phyloP scores from a whole-genome alignment of 1,140 invertebrate genomes.

The Neelides sp. region DNA sequence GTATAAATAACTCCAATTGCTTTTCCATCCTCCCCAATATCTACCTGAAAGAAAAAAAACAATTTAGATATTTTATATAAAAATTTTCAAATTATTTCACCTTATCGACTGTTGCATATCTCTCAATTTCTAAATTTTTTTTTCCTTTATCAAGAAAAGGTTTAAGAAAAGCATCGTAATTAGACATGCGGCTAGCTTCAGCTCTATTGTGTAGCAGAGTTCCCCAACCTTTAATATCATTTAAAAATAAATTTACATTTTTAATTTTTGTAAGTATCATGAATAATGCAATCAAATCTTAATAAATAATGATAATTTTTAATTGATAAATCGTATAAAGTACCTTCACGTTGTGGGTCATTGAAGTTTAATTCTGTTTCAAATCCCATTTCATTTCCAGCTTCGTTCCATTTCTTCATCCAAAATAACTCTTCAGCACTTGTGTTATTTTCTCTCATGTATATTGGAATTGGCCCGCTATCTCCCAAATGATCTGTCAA shows the following conservation, averaged over 20 bases:
- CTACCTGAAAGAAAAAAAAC: background rate
- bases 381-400: slow-evolving; percentile 6
- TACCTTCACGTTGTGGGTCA: background rate
- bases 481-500: slow-evolving; percentile 11
- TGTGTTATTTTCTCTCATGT: background rate
- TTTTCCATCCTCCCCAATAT: background rate
- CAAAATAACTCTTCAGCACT: too few species aligned
- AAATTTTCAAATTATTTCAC: background rate
- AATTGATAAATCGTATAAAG: background rate
- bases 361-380: background rate
- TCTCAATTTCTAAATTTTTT: background rate
- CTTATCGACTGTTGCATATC: background rate
- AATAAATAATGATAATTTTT: background rate
- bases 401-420: slow-evolving; percentile 1
- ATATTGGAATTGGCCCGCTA: slow-evolving; percentile 3
- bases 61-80: background rate
- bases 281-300: background rate
- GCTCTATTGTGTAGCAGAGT: background rate
- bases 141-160: too few species aligned
- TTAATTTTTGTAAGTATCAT: background rate
- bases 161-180: too few species aligned
- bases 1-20: slow-evolving; percentile 8
- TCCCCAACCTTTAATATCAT: background rate
- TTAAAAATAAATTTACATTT: background rate
- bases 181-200: too few species aligned